Evolutionary conservation across 2,797 vertebrate species (phyloP), one percentile per base, ranked within the genome.

Genomic region (Neosilurus hyrtlii): DNA sequence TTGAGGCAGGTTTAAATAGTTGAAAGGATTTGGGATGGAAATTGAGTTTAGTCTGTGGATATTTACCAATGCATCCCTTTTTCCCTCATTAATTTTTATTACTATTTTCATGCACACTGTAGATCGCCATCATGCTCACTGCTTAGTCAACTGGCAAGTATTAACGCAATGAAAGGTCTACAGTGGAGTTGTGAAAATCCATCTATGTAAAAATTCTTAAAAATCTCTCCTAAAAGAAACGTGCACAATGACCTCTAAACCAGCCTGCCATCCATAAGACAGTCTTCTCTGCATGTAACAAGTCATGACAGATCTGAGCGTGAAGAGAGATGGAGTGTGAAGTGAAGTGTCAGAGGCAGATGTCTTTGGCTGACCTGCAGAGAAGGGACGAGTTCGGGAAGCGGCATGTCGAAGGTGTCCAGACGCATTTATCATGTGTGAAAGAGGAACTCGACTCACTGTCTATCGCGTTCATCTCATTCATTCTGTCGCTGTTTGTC

Each of bases 371-470:
- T 86, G 86, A 87, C 85, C 84, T 83, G 81, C 62, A 67, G 83
- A 68, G 76, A 79, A 59, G 66, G 63, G 77, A 86, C 37, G 68
- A 85, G 82, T 57, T 77, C 4, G 18, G 26, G 66, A 82, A 88
- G 72, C 82, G 76, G 84, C 82, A 76, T 81, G 86, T 82, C 85
- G 84, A 87, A 83, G 87, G 81, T 86, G 82, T 83, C 82, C 86
- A 86, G 87, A 88, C 79, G 83, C 84, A 89, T 90, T 87, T 87
- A 86, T 89, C 86, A 87, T 86, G 56, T 74, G 66, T 78, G 86
- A 86, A 82, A 86, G 70, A 85, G 62, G 61, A 71, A 71, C 74
- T 72, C 1, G 26, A 43, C 80, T 86, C 56, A 73, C 51, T 71
- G 81, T 62, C 78, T 75, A 49, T 70, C 63, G 35, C 75, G 77